These are phyloP conservation scores for Tetragonisca angustula DNA, from an alignment of 2,888 invertebrate species.

Conservation along the genomic window DNA sequence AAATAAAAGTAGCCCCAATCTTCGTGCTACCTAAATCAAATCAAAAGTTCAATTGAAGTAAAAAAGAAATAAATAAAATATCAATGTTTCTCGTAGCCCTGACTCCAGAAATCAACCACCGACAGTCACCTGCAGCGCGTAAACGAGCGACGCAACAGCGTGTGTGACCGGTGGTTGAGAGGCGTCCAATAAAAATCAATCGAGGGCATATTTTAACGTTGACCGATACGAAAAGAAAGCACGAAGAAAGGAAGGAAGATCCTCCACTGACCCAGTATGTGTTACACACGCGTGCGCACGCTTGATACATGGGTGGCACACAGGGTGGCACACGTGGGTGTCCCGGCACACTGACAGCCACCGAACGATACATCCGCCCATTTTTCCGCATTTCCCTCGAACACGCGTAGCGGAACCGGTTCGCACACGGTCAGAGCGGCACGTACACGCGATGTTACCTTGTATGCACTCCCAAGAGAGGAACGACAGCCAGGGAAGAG, in stretches of 20 bases:
- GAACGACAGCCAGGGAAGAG: constrained; percentile 47
- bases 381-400: constrained; percentile 66
- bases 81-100: no score
- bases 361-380: constrained; percentile 69
- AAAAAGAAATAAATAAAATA: neutral
- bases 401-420: constrained; percentile 48
- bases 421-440: constrained; percentile 29
- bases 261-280: constrained; percentile 72
- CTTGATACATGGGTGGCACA: constrained; percentile 51
- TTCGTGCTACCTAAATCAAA: no score
- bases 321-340: constrained; percentile 59
- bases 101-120: neutral
- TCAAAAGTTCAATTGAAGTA: neutral
- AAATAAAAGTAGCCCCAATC: no score
- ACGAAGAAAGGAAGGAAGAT: constrained; percentile 62
- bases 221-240: constrained; percentile 66
- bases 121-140: neutral
- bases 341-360: constrained; percentile 61
- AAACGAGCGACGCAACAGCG: constrained; percentile 41
- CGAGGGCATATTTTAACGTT: constrained; percentile 49
- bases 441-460: constrained; percentile 46
- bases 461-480: constrained; percentile 47
- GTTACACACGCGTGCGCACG: constrained; percentile 66
- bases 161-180: constrained; percentile 23
- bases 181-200: constrained; percentile 63